Conservation (phyloP, 2,888 invertebrate species). For the Microplitis deprimator region DNA sequence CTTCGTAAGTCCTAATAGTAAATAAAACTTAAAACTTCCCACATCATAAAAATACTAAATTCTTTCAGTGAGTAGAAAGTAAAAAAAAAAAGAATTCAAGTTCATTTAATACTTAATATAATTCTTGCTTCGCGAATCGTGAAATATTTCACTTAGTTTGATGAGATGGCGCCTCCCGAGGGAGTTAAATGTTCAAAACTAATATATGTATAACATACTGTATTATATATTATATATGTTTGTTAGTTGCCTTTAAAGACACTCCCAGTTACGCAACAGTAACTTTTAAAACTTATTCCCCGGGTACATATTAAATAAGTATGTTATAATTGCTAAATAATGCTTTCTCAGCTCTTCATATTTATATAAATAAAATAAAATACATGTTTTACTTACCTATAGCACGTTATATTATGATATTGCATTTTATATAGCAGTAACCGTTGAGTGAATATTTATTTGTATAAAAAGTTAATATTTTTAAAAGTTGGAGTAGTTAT, state of each 20-base stretch:
- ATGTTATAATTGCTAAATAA: background rate
- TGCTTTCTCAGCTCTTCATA: background rate
- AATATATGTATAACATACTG: background rate
- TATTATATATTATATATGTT: background rate
- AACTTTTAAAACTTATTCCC: background rate
- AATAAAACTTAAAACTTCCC: background rate
- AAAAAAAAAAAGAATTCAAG: slow-evolving; percentile 22
- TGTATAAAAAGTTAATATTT: background rate
- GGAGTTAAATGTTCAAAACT: background rate
- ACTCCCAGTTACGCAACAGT: slow-evolving; percentile 1
- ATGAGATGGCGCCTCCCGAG: slow-evolving; percentile 24
- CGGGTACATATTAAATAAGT: background rate
- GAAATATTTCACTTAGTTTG: slow-evolving; percentile 41
- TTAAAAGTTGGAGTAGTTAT: background rate
- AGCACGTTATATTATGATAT: background rate
- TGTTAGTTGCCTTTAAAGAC: background rate
- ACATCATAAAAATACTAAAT: background rate
- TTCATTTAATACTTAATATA: slow-evolving; percentile 43
- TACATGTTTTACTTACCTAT: background rate
- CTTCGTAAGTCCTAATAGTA: no score
- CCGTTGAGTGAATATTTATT: background rate
- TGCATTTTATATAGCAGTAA: background rate
- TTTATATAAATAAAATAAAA: background rate
- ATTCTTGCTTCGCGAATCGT: slow-evolving; percentile 47
- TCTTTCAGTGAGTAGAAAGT: background rate